Percentiles rank a stretch among this genome's conserved stretches.
phyloP scores from a whole-genome alignment of 2,797 vertebrate genomes.

The Garrulus glandarius region DNA sequence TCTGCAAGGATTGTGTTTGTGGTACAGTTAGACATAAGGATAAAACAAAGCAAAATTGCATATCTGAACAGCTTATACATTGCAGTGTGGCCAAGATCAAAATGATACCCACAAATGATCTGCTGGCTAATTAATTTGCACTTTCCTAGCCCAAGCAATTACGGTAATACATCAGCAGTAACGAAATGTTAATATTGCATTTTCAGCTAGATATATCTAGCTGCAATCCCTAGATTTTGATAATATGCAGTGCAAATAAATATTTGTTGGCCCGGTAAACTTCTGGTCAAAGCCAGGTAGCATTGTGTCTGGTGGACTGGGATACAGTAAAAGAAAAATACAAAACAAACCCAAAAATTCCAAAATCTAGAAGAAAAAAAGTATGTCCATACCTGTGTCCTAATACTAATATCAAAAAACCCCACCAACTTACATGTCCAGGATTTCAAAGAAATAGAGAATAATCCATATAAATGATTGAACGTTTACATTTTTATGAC shows the following conservation, averaged over 20 bases:
- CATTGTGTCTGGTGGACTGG: neutral
- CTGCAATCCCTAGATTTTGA: neutral
- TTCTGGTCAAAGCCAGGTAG: neutral
- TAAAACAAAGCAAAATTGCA: neutral
- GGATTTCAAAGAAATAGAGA: conserved; percentile 48
- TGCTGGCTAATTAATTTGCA: neutral
- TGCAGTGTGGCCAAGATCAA: neutral
- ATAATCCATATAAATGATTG: conserved; percentile 51
- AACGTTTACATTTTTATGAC: conserved; percentile 70
- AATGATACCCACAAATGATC: neutral
- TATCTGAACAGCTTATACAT: neutral
- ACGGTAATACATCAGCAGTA: neutral
- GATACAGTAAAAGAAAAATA: neutral
- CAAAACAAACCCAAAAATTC: neutral
- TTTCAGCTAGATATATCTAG: neutral
- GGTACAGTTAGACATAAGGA: neutral
- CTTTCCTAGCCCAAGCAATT: neutral
- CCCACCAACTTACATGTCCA: neutral
- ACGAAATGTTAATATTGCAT: neutral
- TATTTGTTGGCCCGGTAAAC: neutral
- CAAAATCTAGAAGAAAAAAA: neutral
- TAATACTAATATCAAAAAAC: neutral
- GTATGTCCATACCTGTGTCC: neutral
- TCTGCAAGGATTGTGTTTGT: neutral
- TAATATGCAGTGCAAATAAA: neutral